Base-by-base conservation (phyloP, 2,888 invertebrate genomes). In the Nudaria mundana region DNA sequence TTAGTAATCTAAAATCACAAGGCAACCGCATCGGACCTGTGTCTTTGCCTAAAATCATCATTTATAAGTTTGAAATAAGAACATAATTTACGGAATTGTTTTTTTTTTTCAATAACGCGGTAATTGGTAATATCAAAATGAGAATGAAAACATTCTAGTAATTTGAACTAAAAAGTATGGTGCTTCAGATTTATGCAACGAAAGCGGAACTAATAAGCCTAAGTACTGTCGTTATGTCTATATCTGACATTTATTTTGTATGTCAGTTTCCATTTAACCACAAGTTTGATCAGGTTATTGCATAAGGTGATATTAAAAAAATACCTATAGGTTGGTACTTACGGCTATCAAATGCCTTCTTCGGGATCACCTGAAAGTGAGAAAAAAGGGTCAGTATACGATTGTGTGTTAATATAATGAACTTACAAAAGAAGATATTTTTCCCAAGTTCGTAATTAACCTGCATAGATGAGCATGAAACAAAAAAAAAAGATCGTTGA, bases 291-390 rank as follows among this genome's bases (percentile, higher is more conserved):
- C 5, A 24, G 11, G 11, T 24, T 24, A 24, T 3, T 11, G 5
- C 10, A 24, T 10, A 2, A 24, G 5, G 2, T 2, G 5, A 5
- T n/a, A 11, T 1, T 5, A 4, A n/a, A n/a, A n/a, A 23, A 2
- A 1, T 8, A n/a, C 4, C 8, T n/a, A 23, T 23, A 5, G 7
- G 4, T 3, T 7, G 4, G 20, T 20, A 20, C 56, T 48, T 41
- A 56, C 56, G 13, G 3, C 23, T 45, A 10, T 41, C 13, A 44
- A 53, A 13, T 18, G 26, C 40, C 39, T 33, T 34, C 20, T 24
- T 28, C 34, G 28, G 39, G 25, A 29, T 40, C 40, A 51, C 42
- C 56, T 56, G 51, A 37, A 56, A 56, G 33, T 31, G 15, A 28
- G 30, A 32, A 29, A 8, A 32, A 23, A 37, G 31, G 13, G 7